Conservation (phyloP, 2,113 vertebrate species). For the Clarias macrocephalus region DNA sequence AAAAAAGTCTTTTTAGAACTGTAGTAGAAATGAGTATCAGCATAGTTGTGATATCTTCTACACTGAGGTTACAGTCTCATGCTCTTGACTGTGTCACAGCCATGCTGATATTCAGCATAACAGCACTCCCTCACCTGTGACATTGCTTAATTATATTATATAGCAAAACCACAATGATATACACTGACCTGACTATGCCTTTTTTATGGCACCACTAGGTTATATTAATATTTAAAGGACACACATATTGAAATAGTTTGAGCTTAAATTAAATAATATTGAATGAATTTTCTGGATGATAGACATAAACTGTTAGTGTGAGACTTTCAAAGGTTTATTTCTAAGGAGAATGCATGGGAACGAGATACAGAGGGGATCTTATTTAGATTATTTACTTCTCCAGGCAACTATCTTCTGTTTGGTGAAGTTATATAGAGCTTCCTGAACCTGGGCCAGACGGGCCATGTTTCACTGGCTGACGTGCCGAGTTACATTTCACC, state of each 20-base stretch:
- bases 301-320: background rate
- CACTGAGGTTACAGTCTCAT: too few relatives aligned
- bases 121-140: too few relatives aligned
- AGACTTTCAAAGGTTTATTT: background rate
- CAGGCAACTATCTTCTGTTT: background rate
- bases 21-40: too few relatives aligned
- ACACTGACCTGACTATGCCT: too few relatives aligned
- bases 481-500: constrained; percentile 42
- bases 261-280: background rate
- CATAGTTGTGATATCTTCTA: too few relatives aligned
- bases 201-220: background rate
- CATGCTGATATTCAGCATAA: too few relatives aligned
- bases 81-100: too few relatives aligned
- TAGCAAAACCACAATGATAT: background rate
- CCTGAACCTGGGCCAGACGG: constrained; percentile 40
- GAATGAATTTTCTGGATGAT: background rate
- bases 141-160: too few relatives aligned
- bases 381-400: background rate
- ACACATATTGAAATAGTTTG: background rate
- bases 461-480: constrained; percentile 30
- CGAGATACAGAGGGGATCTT: background rate
- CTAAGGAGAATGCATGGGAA: background rate
- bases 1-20: too few relatives aligned
- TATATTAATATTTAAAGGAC: background rate
- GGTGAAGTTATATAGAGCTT: constrained; percentile 38